These are phyloP conservation scores for Microtus richardsoni DNA, from an alignment of 2,113 vertebrate species.

Conservation along the genomic window DNA sequence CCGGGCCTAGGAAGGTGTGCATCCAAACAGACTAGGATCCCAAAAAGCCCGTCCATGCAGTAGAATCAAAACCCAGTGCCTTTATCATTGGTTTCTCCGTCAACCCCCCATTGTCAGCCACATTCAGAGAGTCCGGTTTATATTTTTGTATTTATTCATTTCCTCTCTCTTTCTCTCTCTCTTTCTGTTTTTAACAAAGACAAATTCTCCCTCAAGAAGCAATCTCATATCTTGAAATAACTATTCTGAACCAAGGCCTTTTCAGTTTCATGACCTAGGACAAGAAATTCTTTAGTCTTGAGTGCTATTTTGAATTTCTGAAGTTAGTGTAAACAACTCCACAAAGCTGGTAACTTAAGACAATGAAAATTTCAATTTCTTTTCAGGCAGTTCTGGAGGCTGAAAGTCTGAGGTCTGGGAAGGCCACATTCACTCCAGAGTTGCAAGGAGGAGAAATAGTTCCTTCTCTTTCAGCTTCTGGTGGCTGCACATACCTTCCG, in stretches of 20 bases:
- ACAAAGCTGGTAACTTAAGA: neutral
- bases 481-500: neutral
- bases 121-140: too few species aligned
- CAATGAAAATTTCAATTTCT: neutral
- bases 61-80: too few species aligned
- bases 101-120: too few species aligned
- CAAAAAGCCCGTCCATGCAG: too few species aligned
- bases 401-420: neutral
- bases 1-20: too few species aligned
- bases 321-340: neutral
- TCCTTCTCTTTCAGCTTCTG: constrained; percentile 12
- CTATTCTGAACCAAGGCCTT: neutral
- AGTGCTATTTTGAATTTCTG: neutral
- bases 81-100: too few species aligned
- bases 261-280: neutral
- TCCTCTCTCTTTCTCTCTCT: accelerated
- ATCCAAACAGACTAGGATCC: too few species aligned
- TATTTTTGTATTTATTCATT: too few species aligned
- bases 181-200: neutral
- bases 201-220: neutral
- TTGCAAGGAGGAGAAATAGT: neutral
- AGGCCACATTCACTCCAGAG: neutral
- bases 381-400: neutral
- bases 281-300: neutral
- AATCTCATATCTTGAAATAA: neutral